phyloP scores from a whole-genome alignment of 2,888 invertebrate genomes.

The Acleris cristana region DNA sequence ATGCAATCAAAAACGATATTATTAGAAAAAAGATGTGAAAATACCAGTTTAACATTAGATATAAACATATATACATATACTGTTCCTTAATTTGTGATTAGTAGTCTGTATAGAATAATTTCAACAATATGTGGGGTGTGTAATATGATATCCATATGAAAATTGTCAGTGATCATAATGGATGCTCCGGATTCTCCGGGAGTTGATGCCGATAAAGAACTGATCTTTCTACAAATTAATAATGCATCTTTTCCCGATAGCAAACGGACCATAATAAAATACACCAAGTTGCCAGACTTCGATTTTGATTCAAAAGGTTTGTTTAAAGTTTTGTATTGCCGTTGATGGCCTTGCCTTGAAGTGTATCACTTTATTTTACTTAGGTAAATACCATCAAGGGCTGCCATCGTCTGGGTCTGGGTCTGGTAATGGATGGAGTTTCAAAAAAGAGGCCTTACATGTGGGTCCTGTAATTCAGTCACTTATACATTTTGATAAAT shows the following conservation, averaged over 20 bases:
- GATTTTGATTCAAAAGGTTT: conserved; percentile 65
- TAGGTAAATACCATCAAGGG: neutral
- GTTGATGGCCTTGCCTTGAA: conserved; percentile 5
- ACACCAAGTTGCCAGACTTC: conserved; percentile 70
- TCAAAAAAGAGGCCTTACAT: too few relatives aligned
- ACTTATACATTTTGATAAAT: too few relatives aligned
- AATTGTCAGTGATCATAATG: conserved; percentile 54
- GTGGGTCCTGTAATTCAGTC: too few relatives aligned
- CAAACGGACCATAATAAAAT: conserved; percentile 66
- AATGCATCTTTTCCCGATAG: conserved; percentile 55
- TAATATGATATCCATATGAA: conserved; percentile 20
- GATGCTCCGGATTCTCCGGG: conserved; percentile 68
- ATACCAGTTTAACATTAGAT: conserved; percentile 40
- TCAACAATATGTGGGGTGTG: conserved; percentile 15
- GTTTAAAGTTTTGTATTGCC: conserved; percentile 27
- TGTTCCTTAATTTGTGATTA: conserved; percentile 21
- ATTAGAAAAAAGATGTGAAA: conserved; percentile 50
- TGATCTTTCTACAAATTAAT: conserved; percentile 59
- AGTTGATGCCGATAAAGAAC: conserved; percentile 55
- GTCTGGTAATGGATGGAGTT: too few relatives aligned
- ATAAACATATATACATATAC: conserved; percentile 38
- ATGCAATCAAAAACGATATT: conserved; percentile 22
- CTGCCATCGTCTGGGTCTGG: too few relatives aligned
- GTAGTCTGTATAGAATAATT: conserved; percentile 7
- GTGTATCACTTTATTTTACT: neutral